Base-by-base conservation (phyloP, 2,888 invertebrate genomes). In the Octonoba sinensis region DNA sequence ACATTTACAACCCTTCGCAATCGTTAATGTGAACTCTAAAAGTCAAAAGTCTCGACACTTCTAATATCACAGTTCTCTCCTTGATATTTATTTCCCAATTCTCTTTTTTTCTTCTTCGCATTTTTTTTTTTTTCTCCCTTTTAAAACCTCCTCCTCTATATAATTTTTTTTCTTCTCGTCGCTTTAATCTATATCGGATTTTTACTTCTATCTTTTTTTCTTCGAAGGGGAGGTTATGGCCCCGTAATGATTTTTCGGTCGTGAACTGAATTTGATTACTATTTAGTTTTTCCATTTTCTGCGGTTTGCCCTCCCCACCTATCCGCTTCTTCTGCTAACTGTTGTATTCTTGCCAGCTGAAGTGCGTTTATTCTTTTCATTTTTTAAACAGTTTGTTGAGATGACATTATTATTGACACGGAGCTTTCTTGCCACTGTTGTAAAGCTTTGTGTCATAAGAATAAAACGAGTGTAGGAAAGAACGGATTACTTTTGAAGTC, bases 41-140 rank as follows among this genome's bases (percentile, higher is more conserved):
- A 79, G 79, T 79, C 79, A 79, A 62, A 79, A 79, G 79, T 79
- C 79, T 44, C 79, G 79, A 79, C 79, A 67, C 56, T 79, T 79
- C 47, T 44, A 69, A 69, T 62, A 69, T 64, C 66, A 44, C 56
- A 27, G 47, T 49, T 64, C 62, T 62, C 46, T 62, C 6, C 36
- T 62, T 62, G 46, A 62, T 46, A 62, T 62, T 62, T 62, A 62
- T 62, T 62, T 62, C 62, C 57, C 57, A 13, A n/a, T 20, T 18
- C 46, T 54, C 24, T 57, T 70, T 65, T 70, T 70, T 56, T 57
- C 59, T 24, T 47, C 66, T 67, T 44, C 22, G 51, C 47, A 54
- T 56, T 65, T 71, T 51, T 60, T 56, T 65, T 71, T 51, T 60
- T 69, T 76, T 62, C 11, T 20, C 47, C 54, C 59, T 56, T 73